phyloP scores from a whole-genome alignment of 2,888 invertebrate species.

The Ornithoptera alexandrae region DNA sequence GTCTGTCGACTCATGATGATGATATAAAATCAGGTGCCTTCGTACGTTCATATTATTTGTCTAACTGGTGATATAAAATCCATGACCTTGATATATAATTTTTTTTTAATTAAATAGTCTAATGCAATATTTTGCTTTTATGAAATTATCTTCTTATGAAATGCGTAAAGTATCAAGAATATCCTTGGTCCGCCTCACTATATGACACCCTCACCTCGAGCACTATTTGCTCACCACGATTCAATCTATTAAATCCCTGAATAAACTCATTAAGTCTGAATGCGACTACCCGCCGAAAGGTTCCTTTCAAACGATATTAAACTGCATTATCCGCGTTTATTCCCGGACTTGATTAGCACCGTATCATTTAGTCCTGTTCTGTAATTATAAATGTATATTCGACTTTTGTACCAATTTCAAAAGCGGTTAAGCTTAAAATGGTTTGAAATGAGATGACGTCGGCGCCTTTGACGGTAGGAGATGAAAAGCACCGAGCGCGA shows the following conservation, averaged over 20 bases:
- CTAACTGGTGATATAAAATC: too few species aligned
- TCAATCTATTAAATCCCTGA: conserved; percentile 77
- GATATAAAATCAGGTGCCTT: too few species aligned
- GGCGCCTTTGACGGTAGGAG: conserved; percentile 72
- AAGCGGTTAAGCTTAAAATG: conserved; percentile 44
- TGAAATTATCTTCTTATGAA: too few species aligned
- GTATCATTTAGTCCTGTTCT: conserved; percentile 78
- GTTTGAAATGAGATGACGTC: conserved; percentile 41
- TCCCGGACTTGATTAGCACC: conserved; percentile 77
- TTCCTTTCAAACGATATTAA: conserved; percentile 76
- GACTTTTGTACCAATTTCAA: conserved; percentile 42
- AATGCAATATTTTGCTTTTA: too few species aligned
- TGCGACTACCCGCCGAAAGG: conserved; percentile 75
- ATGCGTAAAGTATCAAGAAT: background rate
- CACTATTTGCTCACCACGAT: conserved; percentile 74
- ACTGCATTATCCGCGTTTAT: conserved; percentile 77
- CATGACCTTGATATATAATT: too few species aligned
- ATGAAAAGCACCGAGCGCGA: conserved; percentile 76
- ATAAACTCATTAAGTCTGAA: conserved; percentile 78
- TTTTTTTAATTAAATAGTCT: too few species aligned
- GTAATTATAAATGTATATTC: conserved; percentile 63
- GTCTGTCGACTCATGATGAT: too few species aligned
- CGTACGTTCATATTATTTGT: too few species aligned
- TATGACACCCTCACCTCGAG: conserved; percentile 41
- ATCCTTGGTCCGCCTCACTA: conserved; percentile 4